Base-by-base conservation (phyloP, 2,888 invertebrate species). In the Eubasilissa splendida region DNA sequence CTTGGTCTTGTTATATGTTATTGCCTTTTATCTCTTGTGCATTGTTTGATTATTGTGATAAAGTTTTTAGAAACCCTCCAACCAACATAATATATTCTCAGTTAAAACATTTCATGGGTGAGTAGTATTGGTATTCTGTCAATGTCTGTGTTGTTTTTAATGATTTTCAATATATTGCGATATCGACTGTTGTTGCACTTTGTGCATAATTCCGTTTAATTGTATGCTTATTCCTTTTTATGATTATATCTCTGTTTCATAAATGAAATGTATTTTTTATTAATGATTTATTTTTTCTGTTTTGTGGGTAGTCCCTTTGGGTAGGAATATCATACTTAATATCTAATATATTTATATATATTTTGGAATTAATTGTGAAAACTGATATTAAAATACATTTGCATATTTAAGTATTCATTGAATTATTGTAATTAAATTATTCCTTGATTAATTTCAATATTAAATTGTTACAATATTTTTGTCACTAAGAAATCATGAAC, bases 111-210 rank as follows among this genome's bases (percentile, higher is more conserved):
- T 12, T 33, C 31, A 4, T 33, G 9, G 71, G 58, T 54, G 56
- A 73, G 54, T 10, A 33, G 58, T n/a, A 50, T 73, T 33, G 1
- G 14, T 33, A 56, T 73, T 33, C 56, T 58, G 71, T 73, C 71
- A 73, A 11, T 11, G 33, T 68, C 42, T 52, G 54, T 73, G 71
- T 73, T 56, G 33, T 73, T 56, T 56, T 73, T 73, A 73, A 73
- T 33, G 71, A 73, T 73, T 73, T 73, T 73, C 56, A 22, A 7
- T 31, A 56, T 56, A 56, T 73, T 70, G 8, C 2, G 1, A n/a
- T 68, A 22, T 22, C 22, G 11, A 8, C 9, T 58, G 58, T 58
- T 22, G 58, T 3, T 58, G 11, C 9, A 58, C n/a, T 58, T 58
- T 7, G 0, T 42, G 42, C 42, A 42, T 42, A 42, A 42, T 42